phyloP scores from a whole-genome alignment of 2,888 invertebrate genomes.

The Asteroscopus sphinx region DNA sequence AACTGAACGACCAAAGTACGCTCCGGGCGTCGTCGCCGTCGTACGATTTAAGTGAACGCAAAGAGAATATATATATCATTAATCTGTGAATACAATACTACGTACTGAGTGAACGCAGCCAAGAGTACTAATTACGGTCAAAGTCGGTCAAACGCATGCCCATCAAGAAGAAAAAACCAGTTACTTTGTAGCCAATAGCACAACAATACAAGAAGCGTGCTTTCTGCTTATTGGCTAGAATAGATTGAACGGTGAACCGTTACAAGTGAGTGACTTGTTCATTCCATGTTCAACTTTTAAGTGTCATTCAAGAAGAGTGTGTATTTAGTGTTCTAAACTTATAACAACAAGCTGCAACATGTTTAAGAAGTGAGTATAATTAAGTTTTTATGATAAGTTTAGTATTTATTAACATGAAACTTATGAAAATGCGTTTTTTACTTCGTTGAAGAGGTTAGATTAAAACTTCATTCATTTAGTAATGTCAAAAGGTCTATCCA shows the following conservation, averaged over 20 bases:
- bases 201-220: background rate
- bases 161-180: slow-evolving; percentile 8
- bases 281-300: slow-evolving; percentile 27
- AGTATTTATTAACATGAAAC: background rate
- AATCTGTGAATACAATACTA: no score
- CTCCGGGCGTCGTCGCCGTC: no score
- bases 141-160: no score
- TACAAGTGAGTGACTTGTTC: slow-evolving; percentile 43
- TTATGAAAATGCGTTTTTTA: slow-evolving; percentile 2
- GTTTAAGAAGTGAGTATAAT: slow-evolving; percentile 86
- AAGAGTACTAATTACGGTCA: no score
- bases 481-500: slow-evolving; percentile 59
- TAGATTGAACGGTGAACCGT: slow-evolving; percentile 7
- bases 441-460: slow-evolving; percentile 66
- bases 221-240: slow-evolving; percentile 38
- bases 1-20: no score
- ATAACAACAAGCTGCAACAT: slow-evolving; percentile 64
- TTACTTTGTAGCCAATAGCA: slow-evolving; percentile 34
- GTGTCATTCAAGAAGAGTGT: slow-evolving; percentile 32
- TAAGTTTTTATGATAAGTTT: background rate
- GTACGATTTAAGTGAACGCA: no score
- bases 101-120: no score
- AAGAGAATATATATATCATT: no score
- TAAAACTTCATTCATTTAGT: slow-evolving; percentile 58
- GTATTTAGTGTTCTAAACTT: slow-evolving; percentile 26